Evolutionary conservation across 1,140 invertebrate species (phyloP).

Genomic region (Bemisia tabaci): DNA sequence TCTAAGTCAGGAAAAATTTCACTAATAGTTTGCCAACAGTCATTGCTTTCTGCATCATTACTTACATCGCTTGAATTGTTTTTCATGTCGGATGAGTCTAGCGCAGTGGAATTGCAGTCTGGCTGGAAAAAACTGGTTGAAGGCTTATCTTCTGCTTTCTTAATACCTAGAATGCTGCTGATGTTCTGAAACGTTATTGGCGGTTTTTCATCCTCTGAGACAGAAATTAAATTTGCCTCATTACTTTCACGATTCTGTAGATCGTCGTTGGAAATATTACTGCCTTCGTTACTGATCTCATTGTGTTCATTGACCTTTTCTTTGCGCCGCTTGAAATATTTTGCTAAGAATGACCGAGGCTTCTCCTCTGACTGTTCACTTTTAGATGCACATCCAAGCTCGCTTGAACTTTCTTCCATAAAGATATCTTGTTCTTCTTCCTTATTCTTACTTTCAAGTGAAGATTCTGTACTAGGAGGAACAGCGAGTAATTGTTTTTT

Average conservation of each 20-base stretch:
- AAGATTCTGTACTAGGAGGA: no score
- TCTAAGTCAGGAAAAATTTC: slow-evolving; percentile 21
- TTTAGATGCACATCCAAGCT: no score
- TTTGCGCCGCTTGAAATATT: background rate
- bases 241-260: background rate
- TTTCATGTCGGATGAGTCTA: background rate
- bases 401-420: no score
- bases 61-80: background rate
- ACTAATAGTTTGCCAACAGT: slow-evolving; percentile 13
- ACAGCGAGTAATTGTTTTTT: no score
- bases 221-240: background rate
- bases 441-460: no score
- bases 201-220: background rate
- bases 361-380: background rate
- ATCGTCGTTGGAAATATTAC: background rate
- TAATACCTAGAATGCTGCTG: no score
- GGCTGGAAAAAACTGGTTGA: background rate
- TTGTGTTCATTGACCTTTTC: background rate
- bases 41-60: slow-evolving; percentile 1
- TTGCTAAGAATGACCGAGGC: background rate
- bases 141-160: background rate
- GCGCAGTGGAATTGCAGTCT: background rate
- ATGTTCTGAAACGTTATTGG: no score
- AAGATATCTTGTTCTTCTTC: no score
- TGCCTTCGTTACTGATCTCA: background rate